phyloP scores from a whole-genome alignment of 1,140 invertebrate species.

The Apis laboriosa region DNA sequence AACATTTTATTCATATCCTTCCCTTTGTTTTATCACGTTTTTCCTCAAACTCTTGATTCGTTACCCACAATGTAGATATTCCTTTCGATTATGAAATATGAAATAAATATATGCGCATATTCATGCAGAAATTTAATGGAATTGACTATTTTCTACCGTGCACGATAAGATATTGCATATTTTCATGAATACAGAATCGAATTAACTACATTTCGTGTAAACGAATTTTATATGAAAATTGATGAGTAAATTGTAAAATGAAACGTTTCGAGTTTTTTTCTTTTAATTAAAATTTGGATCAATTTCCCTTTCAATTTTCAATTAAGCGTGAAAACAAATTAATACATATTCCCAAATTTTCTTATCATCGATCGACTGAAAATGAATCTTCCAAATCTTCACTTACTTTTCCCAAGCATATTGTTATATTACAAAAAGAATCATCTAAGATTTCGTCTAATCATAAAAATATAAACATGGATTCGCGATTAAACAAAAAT shows the following conservation, averaged over 20 bases:
- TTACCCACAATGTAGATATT: neutral
- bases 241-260: neutral
- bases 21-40: neutral
- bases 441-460: too few species aligned
- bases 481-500: too few species aligned
- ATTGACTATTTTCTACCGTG: neutral
- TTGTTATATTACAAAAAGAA: too few species aligned
- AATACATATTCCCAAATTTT: too few species aligned
- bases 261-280: neutral
- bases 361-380: too few species aligned
- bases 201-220: neutral
- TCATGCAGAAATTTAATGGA: constrained; percentile 1
- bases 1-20: too few species aligned
- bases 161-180: neutral
- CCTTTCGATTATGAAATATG: neutral
- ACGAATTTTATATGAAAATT: neutral
- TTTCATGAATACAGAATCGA: too few species aligned
- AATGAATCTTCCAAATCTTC: too few species aligned
- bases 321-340: too few species aligned
- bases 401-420: too few species aligned
- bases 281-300: neutral
- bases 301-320: neutral
- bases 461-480: too few species aligned
- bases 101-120: constrained; percentile 4
- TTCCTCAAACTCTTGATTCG: neutral